Percentiles rank a stretch among this genome's conserved stretches.
These are phyloP conservation scores for Stenodera caucasica DNA, from an alignment of 2,888 invertebrate species.

Conservation along the genomic window DNA sequence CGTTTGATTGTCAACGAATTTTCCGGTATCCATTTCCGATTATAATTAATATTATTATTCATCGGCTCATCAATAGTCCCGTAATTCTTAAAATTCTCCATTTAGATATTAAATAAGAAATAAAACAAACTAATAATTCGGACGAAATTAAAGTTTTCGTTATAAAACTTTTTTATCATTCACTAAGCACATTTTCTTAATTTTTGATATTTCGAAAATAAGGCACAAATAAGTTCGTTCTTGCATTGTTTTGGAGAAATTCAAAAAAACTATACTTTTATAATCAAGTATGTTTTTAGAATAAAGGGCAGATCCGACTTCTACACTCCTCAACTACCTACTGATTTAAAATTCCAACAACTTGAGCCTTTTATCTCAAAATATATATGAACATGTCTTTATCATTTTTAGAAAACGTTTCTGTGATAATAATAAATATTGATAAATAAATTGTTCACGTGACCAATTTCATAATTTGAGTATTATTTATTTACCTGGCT, in stretches of 20 bases:
- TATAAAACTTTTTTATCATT: not conserved
- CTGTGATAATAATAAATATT: not conserved
- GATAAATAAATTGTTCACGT: not conserved
- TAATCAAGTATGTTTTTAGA: not conserved
- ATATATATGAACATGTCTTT: not conserved
- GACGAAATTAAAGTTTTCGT: not conserved
- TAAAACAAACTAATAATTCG: not conserved
- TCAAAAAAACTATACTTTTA: not conserved
- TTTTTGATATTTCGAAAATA: not conserved
- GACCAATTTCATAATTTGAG: not conserved
- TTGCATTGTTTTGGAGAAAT: not conserved
- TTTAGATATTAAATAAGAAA: slow-evolving; percentile 13
- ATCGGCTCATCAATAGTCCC: slow-evolving; percentile 19
- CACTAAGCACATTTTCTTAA: not conserved
- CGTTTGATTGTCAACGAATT: not conserved
- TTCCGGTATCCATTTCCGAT: slow-evolving; percentile 1
- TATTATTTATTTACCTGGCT: not conserved
- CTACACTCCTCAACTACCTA: not conserved
- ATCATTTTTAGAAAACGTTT: not conserved
- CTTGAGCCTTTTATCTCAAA: not conserved
- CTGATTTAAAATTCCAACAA: not conserved
- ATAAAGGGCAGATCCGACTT: not conserved
- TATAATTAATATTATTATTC: slow-evolving; percentile 16
- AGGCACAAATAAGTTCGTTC: not conserved
- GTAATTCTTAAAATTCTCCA: slow-evolving; percentile 30